Conservation (phyloP, 1,140 invertebrate species). For the Latrodectus geometricus region DNA sequence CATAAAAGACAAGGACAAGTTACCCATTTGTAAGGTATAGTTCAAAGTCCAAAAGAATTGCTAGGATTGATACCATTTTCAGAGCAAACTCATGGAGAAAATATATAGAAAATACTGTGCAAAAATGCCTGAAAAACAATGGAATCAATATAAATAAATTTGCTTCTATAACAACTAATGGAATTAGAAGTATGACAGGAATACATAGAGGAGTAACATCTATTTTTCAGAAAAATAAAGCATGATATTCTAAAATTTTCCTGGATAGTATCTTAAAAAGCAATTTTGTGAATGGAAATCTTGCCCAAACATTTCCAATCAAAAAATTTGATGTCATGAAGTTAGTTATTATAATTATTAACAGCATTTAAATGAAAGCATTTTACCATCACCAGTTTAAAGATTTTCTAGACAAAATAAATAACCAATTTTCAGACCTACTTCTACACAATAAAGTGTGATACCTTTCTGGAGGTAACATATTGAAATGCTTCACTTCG, state of each 20-base stretch:
- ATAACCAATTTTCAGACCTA: not conserved
- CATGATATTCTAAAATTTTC: not conserved
- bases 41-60: too few species aligned
- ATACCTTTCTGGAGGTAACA: not conserved
- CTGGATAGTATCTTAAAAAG: conserved; percentile 13
- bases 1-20: too few species aligned
- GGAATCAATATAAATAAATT: too few species aligned
- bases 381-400: conserved; percentile 13
- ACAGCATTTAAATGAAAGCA: conserved; percentile 8
- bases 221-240: not conserved
- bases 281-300: not conserved
- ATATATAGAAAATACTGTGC: too few species aligned
- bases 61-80: too few species aligned
- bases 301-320: conserved; percentile 9
- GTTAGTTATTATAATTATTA: conserved; percentile 2
- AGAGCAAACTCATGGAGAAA: too few species aligned
- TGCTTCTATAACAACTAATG: too few species aligned
- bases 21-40: too few species aligned
- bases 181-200: not conserved
- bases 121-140: too few species aligned
- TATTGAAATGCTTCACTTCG: not conserved
- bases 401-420: conserved; percentile 1
- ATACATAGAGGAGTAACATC: not conserved
- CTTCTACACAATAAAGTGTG: conserved; percentile 12
- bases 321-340: conserved; percentile 7